Percentiles rank a stretch among this genome's conserved stretches.
phyloP scores from a whole-genome alignment of 2,888 invertebrate genomes.

The Pseudanteris insignis region DNA sequence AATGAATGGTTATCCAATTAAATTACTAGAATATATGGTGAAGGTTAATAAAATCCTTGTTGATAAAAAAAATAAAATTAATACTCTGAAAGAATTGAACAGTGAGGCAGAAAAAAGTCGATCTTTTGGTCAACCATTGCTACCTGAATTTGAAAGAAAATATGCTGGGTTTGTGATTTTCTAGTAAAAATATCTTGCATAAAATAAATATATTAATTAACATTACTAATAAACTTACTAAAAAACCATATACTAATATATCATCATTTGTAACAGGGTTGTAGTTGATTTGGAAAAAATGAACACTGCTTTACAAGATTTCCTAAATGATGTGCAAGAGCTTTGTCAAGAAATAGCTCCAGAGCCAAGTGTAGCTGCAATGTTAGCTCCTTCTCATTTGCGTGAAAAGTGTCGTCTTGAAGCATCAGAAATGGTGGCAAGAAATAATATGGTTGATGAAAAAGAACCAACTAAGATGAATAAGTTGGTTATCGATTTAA shows the following conservation, averaged over 20 bases:
- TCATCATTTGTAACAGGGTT: constrained; percentile 52
- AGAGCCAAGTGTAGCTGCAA: constrained; percentile 84
- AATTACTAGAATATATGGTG: constrained; percentile 86
- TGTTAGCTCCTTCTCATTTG: constrained; percentile 88
- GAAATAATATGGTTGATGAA: constrained; percentile 72
- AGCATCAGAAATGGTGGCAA: constrained; percentile 81
- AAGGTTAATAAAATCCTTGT: constrained; percentile 85
- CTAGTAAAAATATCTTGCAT: too few species aligned
- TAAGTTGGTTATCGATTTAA: constrained; percentile 85
- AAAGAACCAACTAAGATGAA: constrained; percentile 74
- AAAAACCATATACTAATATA: too few species aligned
- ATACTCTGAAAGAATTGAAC: constrained; percentile 85
- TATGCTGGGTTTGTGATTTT: too few species aligned
- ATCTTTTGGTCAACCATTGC: constrained; percentile 80
- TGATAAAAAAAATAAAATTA: constrained; percentile 83
- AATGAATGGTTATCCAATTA: constrained; percentile 84
- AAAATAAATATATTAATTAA: too few species aligned
- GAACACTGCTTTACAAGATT: constrained; percentile 87
- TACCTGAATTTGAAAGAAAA: constrained; percentile 88
- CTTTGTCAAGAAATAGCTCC: constrained; percentile 88
- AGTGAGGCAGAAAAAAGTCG: constrained; percentile 87
- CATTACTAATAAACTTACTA: too few species aligned
- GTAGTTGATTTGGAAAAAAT: constrained; percentile 91
- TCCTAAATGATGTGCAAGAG: constrained; percentile 84
- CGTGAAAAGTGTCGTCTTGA: constrained; percentile 88